phyloP scores from a whole-genome alignment of 23 tunicate species.

The Ascidia mentula region DNA sequence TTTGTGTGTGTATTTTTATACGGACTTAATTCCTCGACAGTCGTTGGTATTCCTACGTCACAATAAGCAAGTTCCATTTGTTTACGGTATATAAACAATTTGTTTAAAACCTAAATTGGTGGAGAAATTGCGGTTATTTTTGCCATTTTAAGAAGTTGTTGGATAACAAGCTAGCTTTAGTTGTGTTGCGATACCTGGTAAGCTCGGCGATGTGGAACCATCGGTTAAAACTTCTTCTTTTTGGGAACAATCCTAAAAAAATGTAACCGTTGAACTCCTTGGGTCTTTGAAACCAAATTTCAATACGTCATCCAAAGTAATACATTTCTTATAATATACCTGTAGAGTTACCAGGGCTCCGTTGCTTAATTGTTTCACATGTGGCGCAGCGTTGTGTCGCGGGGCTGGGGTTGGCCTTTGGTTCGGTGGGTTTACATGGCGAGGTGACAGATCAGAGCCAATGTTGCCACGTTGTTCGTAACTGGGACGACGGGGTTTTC shows the following conservation, averaged over 20 bases:
- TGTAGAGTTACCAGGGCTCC: slow-evolving; percentile 6
- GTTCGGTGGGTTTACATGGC: neutral
- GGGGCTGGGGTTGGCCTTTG: slow-evolving; percentile 19
- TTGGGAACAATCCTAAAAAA: neutral
- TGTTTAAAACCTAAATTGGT: no score
- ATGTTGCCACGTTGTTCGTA: slow-evolving; percentile 7
- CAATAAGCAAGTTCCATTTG: no score
- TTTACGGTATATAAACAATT: no score
- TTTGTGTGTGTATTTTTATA: neutral
- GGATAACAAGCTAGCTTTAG: no score
- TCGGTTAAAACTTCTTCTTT: neutral
- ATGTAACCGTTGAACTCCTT: neutral
- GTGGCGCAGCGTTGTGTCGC: slow-evolving; percentile 26
- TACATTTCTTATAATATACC: neutral
- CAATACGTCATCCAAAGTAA: neutral
- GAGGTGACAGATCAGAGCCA: slow-evolving; percentile 15
- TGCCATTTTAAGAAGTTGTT: neutral
- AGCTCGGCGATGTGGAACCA: neutral
- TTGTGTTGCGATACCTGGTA: neutral
- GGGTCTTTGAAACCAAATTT: neutral
- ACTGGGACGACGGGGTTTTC: slow-evolving; percentile 9
- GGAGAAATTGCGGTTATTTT: no score
- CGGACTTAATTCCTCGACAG: neutral
- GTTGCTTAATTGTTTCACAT: slow-evolving; percentile 26
- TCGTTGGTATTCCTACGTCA: neutral